These are phyloP conservation scores for Himalopsyche kuldschensis DNA, from an alignment of 2,888 invertebrate genomes.

Conservation along the genomic window DNA sequence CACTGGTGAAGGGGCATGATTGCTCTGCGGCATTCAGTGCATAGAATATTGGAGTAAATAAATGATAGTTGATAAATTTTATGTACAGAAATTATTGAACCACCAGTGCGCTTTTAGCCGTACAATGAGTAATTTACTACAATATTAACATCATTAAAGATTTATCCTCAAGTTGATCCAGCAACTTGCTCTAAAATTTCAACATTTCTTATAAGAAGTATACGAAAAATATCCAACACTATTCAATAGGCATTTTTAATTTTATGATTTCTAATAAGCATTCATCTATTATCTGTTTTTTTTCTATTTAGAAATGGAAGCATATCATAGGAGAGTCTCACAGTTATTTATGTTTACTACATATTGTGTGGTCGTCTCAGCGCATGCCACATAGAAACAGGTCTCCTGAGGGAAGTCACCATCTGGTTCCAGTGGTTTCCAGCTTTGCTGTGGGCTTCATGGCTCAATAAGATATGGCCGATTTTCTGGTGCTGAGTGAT, in stretches of 20 bases:
- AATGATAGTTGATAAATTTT: no score
- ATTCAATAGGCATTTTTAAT: not conserved
- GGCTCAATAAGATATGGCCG: conserved; percentile 79
- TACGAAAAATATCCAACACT: conserved; percentile 21
- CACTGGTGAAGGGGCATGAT: no score
- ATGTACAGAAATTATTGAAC: not conserved
- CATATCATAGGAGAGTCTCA: not conserved
- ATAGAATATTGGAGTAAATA: no score
- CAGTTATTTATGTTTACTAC: not conserved
- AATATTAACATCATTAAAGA: conserved; percentile 22
- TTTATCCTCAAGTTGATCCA: conserved; percentile 31
- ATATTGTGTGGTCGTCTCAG: conserved; percentile 54
- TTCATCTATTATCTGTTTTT: not conserved
- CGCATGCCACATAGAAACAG: conserved; percentile 84
- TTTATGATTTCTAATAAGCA: conserved; percentile 1
- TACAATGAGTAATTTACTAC: conserved; percentile 1
- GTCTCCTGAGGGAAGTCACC: conserved; percentile 76
- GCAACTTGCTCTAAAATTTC: conserved; percentile 32
- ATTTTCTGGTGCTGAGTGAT: conserved; percentile 64
- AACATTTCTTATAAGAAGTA: conserved; percentile 15
- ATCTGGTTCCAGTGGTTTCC: conserved; percentile 83
- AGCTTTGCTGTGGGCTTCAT: conserved; percentile 71
- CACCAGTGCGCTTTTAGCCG: not conserved
- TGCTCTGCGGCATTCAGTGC: no score
- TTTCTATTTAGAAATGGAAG: conserved; percentile 16